phyloP scores from a whole-genome alignment of 2,797 vertebrate species.

The Rhabdomys pumilio region DNA sequence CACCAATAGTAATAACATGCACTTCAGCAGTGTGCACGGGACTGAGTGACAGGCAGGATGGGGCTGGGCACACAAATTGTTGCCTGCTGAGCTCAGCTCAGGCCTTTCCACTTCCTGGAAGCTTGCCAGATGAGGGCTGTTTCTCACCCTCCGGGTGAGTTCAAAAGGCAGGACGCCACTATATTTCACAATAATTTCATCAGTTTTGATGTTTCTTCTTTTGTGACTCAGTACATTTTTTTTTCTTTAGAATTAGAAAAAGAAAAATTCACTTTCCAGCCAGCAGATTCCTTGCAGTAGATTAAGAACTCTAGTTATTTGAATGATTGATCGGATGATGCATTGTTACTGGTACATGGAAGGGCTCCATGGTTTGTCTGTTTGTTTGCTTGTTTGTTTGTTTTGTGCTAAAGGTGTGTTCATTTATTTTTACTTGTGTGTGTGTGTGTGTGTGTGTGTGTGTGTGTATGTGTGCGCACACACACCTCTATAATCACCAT shows the following conservation, averaged over 20 bases:
- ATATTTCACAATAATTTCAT: neutral
- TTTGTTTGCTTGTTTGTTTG: neutral
- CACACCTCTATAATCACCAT: neutral
- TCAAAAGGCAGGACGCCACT: neutral
- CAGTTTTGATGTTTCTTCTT: conserved; percentile 16
- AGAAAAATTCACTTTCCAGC: neutral
- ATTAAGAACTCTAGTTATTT: neutral
- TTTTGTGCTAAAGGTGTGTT: neutral
- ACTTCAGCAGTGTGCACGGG: rapidly evolving
- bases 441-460: neutral
- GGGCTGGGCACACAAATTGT: rapidly evolving
- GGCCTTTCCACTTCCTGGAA: neutral
- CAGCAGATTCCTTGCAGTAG: neutral
- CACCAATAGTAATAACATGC: neutral
- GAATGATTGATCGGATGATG: neutral
- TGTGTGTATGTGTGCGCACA: rapidly evolving
- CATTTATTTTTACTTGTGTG: neutral
- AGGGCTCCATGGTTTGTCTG: neutral
- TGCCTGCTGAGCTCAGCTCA: neutral
- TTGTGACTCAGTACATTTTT: neutral
- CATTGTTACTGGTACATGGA: neutral
- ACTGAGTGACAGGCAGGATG: too few relatives aligned
- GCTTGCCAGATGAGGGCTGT: neutral
- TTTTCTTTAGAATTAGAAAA: neutral
- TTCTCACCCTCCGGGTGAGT: neutral